Base-by-base conservation (phyloP, 2,888 invertebrate species). In the Galerucella nymphaeae region DNA sequence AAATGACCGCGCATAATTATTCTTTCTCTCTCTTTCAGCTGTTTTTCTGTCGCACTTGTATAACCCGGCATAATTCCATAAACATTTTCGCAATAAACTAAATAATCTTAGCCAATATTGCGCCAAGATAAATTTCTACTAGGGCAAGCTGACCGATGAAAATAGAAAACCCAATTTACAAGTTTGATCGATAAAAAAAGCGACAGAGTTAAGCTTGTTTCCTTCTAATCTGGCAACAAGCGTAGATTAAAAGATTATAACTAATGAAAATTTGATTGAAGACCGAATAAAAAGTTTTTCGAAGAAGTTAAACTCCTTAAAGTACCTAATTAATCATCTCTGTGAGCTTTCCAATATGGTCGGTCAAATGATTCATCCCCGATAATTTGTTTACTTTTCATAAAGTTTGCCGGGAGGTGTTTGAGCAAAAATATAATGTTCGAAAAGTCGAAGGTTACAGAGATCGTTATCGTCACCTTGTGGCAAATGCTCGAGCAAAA, bases 401-500 rank as follows among this genome's bases (percentile, higher is more conserved):
- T 71, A 68, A 72, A 75, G 42, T 72, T 72, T 70, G 14, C n/a
- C 66, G 66, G 16, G 64, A 75, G 72, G 67, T 64, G 63, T 69
- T 74, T 66, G 30, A 68, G 68, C 65, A 66, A 59, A 67, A 66
- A 70, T 72, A 75, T 72, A 66, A 61, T 45, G 42, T 62, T 67
- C 62, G 41, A 38, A 66, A 66, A 66, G 71, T 71, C 50, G 65
- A 57, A 61, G 62, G 68, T 48, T 71, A 18, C 82, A 80, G 81
- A 80, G 82, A 83, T 84, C 82, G 81, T 83, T 84, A 83, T 82
- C 81, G 82, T 82, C 82, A 81, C 79, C 80, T 80, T 77, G 77
- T 77, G 81, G 82, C 78, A 78, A 80, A 80, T 76, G 73, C 74
- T 72, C 68, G 75, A 79, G 76, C 77, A 78, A 71, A 71, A 76